Conservation (phyloP, 2,888 invertebrate genomes). For the Cepaea hortensis region DNA sequence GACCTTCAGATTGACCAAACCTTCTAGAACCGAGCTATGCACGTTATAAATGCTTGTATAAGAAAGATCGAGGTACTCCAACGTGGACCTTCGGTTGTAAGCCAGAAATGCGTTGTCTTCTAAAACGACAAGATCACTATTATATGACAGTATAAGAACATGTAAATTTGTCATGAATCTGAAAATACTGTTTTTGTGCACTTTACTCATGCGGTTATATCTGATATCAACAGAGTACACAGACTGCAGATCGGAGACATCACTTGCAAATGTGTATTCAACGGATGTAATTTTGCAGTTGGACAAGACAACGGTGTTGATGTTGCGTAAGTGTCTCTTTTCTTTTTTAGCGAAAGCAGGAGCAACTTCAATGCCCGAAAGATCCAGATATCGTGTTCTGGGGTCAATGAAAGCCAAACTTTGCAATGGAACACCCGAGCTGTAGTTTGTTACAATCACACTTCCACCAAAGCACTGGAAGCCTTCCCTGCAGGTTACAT, state of each 20-base stretch:
- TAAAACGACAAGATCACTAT: neutral
- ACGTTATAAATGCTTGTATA: slow-evolving; percentile 3
- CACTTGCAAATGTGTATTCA: neutral
- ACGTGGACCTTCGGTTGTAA: neutral
- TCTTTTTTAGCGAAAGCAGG: neutral
- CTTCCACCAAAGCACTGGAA: slow-evolving; percentile 20
- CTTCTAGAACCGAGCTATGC: neutral
- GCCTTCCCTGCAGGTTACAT: slow-evolving; percentile 5
- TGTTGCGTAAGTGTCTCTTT: neutral
- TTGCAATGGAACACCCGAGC: neutral
- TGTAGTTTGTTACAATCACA: neutral
- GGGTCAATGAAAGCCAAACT: slow-evolving; percentile 15
- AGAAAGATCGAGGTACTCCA: slow-evolving; percentile 16
- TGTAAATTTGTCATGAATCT: slow-evolving; percentile 29
- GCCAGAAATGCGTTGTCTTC: slow-evolving; percentile 12
- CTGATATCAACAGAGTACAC: slow-evolving; percentile 17
- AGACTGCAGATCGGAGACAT: neutral
- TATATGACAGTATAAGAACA: slow-evolving; percentile 8
- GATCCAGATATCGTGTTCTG: slow-evolving; percentile 11
- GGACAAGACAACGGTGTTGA: neutral
- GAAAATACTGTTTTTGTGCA: slow-evolving; percentile 12
- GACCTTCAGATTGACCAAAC: neutral
- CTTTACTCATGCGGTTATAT: neutral
- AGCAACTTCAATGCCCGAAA: slow-evolving; percentile 19
- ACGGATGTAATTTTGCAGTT: neutral